phyloP scores from a whole-genome alignment of 1,140 invertebrate species.

The Heliconius nattereri region DNA sequence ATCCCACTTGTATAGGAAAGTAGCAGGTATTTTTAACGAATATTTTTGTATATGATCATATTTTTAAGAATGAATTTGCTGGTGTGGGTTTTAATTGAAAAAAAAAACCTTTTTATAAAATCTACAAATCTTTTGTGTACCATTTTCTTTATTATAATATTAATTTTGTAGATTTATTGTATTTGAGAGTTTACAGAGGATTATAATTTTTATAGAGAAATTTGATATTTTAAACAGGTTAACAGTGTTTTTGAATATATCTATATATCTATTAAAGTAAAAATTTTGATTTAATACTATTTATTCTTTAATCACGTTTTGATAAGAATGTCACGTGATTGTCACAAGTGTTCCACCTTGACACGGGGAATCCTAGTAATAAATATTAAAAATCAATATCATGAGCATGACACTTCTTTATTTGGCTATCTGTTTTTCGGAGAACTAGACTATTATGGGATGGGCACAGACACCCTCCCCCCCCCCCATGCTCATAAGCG shows the following conservation, averaged over 20 bases:
- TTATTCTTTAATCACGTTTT: neutral
- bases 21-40: neutral
- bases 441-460: neutral
- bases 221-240: neutral
- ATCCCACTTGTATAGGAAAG: neutral
- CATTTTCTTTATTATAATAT: no score
- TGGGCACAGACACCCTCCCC: no score
- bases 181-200: no score
- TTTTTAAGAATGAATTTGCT: neutral
- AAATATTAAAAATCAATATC: neutral
- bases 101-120: no score
- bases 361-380: conserved; percentile 1
- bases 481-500: no score
- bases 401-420: neutral
- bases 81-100: no score
- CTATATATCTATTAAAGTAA: no score
- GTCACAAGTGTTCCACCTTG: neutral
- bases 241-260: neutral
- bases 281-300: neutral
- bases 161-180: no score
- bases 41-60: neutral
- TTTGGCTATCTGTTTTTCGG: neutral
- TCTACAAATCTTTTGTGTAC: no score
- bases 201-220: no score
- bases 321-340: neutral